These are phyloP conservation scores for Molossus molossus DNA, from an alignment of 2,797 vertebrate genomes.

Conservation along the genomic window DNA sequence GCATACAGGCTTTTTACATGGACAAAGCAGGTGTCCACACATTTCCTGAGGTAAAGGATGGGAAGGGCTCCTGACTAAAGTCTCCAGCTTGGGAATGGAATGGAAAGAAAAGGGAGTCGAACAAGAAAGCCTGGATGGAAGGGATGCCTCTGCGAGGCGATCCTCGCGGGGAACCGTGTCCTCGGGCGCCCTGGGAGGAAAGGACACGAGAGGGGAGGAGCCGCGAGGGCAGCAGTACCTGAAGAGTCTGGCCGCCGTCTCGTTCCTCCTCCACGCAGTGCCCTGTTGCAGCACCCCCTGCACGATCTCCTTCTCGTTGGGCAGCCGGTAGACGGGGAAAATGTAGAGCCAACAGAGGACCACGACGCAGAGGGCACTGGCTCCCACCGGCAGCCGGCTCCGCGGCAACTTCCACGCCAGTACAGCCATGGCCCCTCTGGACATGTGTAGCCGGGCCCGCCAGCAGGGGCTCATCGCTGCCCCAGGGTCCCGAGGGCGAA, in stretches of 20 bases:
- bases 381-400: slow-evolving; percentile 94
- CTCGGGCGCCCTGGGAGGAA: neutral
- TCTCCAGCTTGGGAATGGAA: neutral
- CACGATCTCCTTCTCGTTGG: slow-evolving; percentile 95
- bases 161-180: slow-evolving; percentile 18
- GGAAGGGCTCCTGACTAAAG: neutral
- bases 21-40: slow-evolving; percentile 24
- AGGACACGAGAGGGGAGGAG: neutral
- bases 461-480: slow-evolving; percentile 84
- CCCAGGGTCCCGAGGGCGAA: slow-evolving; percentile 28
- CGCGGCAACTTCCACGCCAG: slow-evolving; percentile 93
- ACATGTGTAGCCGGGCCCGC: slow-evolving; percentile 70
- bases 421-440: slow-evolving; percentile 86
- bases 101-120: neutral
- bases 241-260: slow-evolving; percentile 92
- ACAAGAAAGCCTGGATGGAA: neutral
- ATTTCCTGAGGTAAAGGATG: neutral
- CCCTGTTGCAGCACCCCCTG: slow-evolving; percentile 95
- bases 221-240: slow-evolving; percentile 91
- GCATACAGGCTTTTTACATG: neutral
- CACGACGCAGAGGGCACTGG: slow-evolving; percentile 93
- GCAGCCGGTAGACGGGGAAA: slow-evolving; percentile 94
- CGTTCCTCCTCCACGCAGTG: slow-evolving; percentile 93
- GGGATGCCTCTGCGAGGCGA: neutral
- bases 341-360: slow-evolving; percentile 98